phyloP scores from a whole-genome alignment of 1,140 invertebrate genomes.

The Bathynomus jamesi region DNA sequence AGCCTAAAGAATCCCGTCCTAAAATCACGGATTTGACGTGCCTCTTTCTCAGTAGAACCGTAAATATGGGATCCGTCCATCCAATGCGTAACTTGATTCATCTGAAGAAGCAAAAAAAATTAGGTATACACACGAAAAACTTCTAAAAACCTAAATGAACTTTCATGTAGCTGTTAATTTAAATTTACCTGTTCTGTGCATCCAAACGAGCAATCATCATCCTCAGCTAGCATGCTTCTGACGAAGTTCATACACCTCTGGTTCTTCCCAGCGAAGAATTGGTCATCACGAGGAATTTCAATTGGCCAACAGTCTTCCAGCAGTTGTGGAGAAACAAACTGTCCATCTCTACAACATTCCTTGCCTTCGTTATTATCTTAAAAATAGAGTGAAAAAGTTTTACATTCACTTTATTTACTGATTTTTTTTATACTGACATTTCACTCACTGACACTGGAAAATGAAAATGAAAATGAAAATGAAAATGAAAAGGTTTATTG shows the following conservation, averaged over 20 bases:
- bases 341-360: neutral
- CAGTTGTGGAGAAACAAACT: neutral
- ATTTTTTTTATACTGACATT: no score
- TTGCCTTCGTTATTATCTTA: neutral
- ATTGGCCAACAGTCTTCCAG: neutral
- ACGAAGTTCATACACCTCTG: constrained; percentile 44
- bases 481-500: no score
- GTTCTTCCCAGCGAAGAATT: constrained; percentile 41
- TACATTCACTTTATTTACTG: no score
- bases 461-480: no score
- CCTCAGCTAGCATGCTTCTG: constrained; percentile 39
- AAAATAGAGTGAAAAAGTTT: no score
- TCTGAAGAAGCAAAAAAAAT: constrained; percentile 38
- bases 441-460: no score
- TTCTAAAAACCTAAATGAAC: neutral
- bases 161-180: no score
- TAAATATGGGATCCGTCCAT: constrained; percentile 49
- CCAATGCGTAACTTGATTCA: constrained; percentile 49
- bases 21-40: constrained; percentile 41
- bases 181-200: constrained; percentile 40
- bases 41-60: constrained; percentile 49
- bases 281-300: constrained; percentile 40
- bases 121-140: neutral
- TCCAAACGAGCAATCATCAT: constrained; percentile 43
- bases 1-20: constrained; percentile 39